Evolutionary conservation across 2,113 vertebrate species (phyloP).

Genomic region (Rhinopomastus cyanomelas): DNA sequence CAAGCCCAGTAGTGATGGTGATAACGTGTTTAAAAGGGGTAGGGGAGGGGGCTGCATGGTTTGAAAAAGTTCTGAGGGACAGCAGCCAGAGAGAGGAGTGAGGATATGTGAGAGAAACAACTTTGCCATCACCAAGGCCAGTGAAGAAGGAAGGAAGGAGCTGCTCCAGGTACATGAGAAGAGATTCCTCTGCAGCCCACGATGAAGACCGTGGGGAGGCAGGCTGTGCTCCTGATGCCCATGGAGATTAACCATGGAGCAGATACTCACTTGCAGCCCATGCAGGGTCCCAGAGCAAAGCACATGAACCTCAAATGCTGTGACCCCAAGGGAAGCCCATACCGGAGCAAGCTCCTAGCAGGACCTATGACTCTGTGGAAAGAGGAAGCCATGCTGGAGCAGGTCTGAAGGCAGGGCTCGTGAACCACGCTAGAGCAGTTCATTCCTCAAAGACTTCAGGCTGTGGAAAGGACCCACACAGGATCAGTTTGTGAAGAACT

Average conservation of each 20-base stretch:
- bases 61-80: not conserved
- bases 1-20: rapidly evolving
- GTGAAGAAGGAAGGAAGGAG: not conserved
- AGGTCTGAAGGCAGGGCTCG: not conserved
- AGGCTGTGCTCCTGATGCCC: not conserved
- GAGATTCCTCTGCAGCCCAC: not conserved
- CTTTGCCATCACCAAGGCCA: not conserved
- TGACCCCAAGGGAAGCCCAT: not conserved
- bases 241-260: rapidly evolving
- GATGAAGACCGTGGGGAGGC: not conserved
- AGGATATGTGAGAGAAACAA: not conserved
- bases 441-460: not conserved
- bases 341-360: not conserved
- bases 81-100: not conserved
- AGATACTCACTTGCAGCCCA: not conserved
- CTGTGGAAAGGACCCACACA: not conserved
- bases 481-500: not conserved
- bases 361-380: not conserved
- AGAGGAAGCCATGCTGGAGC: not conserved
- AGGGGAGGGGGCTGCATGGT: no score
- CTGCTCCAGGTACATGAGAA: rapidly evolving
- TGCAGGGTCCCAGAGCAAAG: not conserved
- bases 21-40: not conserved
- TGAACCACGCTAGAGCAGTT: not conserved
- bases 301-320: not conserved